These are phyloP conservation scores for Linepithema humile DNA, from an alignment of 1,140 invertebrate genomes.

Conservation along the genomic window DNA sequence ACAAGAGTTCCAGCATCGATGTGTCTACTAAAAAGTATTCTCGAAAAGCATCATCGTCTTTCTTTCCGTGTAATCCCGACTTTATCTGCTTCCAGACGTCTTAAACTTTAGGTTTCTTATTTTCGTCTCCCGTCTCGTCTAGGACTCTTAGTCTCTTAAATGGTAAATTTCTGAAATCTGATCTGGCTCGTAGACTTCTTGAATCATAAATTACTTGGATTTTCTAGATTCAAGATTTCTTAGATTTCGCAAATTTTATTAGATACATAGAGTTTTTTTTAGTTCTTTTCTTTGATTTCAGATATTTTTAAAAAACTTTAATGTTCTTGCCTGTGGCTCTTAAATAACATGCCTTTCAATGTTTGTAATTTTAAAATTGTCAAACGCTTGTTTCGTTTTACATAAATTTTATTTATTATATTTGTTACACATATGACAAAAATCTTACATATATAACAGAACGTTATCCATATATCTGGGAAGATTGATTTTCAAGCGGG, in stretches of 20 bases:
- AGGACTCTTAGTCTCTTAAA: not conserved
- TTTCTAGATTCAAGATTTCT: not conserved
- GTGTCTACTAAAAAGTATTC: not conserved
- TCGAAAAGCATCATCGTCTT: not conserved
- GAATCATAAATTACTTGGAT: not conserved
- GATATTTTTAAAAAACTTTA: not conserved
- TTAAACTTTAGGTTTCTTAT: conserved; percentile 7
- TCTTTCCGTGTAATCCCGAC: conserved; percentile 7
- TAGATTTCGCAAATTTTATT: not conserved
- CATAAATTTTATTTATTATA: not conserved
- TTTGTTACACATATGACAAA: too few species aligned
- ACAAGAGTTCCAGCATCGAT: conserved; percentile 19
- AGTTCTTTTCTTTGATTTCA: not conserved
- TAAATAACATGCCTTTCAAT: not conserved
- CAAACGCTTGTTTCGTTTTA: not conserved
- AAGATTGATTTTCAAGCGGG: not conserved
- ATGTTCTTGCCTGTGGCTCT: not conserved
- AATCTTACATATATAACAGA: too few species aligned
- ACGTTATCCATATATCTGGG: too few species aligned
- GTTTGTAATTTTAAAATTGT: not conserved
- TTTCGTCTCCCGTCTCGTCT: not conserved
- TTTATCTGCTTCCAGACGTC: conserved; percentile 26
- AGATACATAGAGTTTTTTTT: not conserved
- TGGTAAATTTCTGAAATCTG: conserved; percentile 2
- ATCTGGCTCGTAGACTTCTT: not conserved